Percentiles rank a stretch among this genome's conserved stretches.
These are phyloP conservation scores for Xiphydria camelus DNA, from an alignment of 2,888 invertebrate species.

Conservation along the genomic window DNA sequence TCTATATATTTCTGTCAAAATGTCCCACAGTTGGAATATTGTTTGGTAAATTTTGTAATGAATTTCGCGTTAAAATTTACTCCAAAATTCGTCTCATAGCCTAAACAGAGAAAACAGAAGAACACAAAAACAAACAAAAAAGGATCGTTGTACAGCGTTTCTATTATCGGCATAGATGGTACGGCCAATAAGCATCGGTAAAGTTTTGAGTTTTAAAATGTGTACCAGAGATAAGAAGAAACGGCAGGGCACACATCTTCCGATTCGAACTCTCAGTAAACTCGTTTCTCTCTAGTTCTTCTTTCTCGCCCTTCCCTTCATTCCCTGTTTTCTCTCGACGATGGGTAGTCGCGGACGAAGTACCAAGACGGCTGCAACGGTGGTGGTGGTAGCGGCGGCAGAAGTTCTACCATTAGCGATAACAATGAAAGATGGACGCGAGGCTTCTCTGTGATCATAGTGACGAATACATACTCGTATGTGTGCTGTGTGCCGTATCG, in stretches of 20 bases:
- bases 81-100: too few relatives aligned
- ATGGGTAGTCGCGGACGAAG: too few relatives aligned
- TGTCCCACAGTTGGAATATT: too few relatives aligned
- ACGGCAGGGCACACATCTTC: constrained; percentile 28
- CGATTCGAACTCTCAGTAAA: constrained; percentile 37
- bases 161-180: too few relatives aligned
- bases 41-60: too few relatives aligned
- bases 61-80: too few relatives aligned
- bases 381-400: constrained; percentile 23
- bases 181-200: too few relatives aligned
- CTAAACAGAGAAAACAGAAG: too few relatives aligned
- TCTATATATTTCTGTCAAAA: too few relatives aligned
- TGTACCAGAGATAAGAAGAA: constrained; percentile 39
- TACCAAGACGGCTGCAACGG: not conserved
- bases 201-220: constrained; percentile 41
- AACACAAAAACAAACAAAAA: too few relatives aligned
- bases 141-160: too few relatives aligned
- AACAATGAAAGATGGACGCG: constrained; percentile 51
- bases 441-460: constrained; percentile 37
- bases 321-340: constrained; percentile 23
- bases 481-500: too few relatives aligned
- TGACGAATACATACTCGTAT: constrained; percentile 11
- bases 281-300: constrained; percentile 31
- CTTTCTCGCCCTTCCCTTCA: constrained; percentile 25
- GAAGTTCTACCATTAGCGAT: constrained; percentile 55